phyloP scores from a whole-genome alignment of 2,797 vertebrate species.

The Myripristis jacobus region DNA sequence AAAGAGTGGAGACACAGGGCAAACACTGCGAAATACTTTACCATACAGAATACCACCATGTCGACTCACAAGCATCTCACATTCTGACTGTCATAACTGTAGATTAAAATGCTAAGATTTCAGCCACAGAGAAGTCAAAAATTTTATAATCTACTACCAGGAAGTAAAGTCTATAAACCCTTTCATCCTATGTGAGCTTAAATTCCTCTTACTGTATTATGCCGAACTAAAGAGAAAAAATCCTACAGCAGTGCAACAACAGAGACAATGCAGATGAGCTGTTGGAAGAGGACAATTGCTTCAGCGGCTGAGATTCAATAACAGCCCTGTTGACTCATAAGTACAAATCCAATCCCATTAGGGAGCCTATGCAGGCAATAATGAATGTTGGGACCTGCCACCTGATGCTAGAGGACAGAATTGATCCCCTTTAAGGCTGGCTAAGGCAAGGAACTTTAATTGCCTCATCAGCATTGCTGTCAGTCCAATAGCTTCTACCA shows the following conservation, averaged over 20 bases:
- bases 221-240: conserved; percentile 51
- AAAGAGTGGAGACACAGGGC: conserved; percentile 53
- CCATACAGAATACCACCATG: conserved; percentile 20
- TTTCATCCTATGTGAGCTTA: conserved; percentile 53
- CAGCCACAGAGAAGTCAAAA: conserved; percentile 24
- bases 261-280: conserved; percentile 41
- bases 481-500: conserved; percentile 54
- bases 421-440: conserved; percentile 65
- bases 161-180: conserved; percentile 50
- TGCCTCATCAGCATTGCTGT: conserved; percentile 70
- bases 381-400: conserved; percentile 73
- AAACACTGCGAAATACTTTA: conserved; percentile 45
- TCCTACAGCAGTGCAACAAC: conserved; percentile 30
- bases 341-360: conserved; percentile 79
- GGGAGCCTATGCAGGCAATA: conserved; percentile 68
- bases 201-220: conserved; percentile 48
- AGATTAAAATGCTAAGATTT: conserved; percentile 42
- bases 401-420: conserved; percentile 77
- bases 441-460: conserved; percentile 64
- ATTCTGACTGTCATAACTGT: conserved; percentile 16
- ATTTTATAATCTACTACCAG: conserved; percentile 57
- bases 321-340: conserved; percentile 74
- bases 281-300: conserved; percentile 53
- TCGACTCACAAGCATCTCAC: conserved; percentile 23
- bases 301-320: conserved; percentile 67